A percentile compares a stretch with the other conserved stretches of the same genome.
These are phyloP conservation scores for Thalpophila matura DNA, from an alignment of 2,888 invertebrate genomes.

Conservation along the genomic window DNA sequence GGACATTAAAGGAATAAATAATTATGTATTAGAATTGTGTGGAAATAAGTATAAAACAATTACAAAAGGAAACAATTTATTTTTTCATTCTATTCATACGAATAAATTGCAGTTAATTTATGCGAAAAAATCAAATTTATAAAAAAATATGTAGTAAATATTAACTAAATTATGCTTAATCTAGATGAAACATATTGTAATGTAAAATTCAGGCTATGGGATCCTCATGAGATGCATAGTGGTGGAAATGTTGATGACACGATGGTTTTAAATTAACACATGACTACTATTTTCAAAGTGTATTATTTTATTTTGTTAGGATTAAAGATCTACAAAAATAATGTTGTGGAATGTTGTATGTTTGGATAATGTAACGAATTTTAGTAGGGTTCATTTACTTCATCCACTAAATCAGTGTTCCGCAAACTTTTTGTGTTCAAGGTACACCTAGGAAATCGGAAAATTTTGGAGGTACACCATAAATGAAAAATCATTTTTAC, in stretches of 20 bases:
- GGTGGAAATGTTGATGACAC: conserved; percentile 51
- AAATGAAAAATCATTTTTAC: too few relatives aligned
- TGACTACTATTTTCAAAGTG: conserved; percentile 29
- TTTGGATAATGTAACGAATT: conserved; percentile 64
- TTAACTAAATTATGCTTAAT: conserved; percentile 83
- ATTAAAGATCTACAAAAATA: conserved; percentile 77
- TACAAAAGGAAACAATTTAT: conserved; percentile 86
- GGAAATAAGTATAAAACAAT: conserved; percentile 68
- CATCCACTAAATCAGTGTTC: conserved; percentile 48
- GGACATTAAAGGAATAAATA: conserved; percentile 7
- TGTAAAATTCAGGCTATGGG: conserved; percentile 57
- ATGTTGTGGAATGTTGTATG: conserved; percentile 83
- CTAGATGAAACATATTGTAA: conserved; percentile 68
- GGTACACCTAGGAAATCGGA: too few relatives aligned
- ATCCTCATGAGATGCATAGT: conserved; percentile 47
- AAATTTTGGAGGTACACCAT: too few relatives aligned
- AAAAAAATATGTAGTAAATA: conserved; percentile 79
- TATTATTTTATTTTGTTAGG: conserved; percentile 33
- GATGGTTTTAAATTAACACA: conserved; percentile 28
- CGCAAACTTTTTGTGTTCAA: too few relatives aligned
- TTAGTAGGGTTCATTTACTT: conserved; percentile 62
- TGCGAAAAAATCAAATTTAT: conserved; percentile 77
- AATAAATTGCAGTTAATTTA: conserved; percentile 79
- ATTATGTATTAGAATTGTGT: conserved; percentile 15
- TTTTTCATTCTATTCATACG: conserved; percentile 81